These are phyloP conservation scores for Dendrolimus punctatus DNA, from an alignment of 1,140 invertebrate species.

Conservation along the genomic window DNA sequence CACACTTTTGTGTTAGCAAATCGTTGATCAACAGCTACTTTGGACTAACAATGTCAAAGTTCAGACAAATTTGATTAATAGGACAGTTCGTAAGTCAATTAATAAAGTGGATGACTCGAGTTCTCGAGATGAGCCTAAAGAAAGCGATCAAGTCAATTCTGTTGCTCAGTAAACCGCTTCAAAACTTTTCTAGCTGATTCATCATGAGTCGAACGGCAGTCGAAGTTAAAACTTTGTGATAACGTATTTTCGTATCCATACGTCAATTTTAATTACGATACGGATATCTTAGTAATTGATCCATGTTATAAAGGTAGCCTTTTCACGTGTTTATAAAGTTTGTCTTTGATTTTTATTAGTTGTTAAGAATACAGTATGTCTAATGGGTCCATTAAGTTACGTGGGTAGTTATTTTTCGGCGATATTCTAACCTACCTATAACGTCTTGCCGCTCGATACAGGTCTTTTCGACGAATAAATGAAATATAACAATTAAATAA, in stretches of 20 bases:
- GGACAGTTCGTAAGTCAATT: conserved; percentile 25
- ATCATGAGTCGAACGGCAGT: conserved; percentile 25
- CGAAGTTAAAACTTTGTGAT: conserved; percentile 9
- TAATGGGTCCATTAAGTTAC: no score
- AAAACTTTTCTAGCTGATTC: conserved; percentile 28
- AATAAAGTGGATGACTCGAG: conserved; percentile 26
- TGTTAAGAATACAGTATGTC: background rate
- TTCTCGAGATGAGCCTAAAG: conserved; percentile 22
- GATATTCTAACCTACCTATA: no score
- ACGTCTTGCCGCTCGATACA: no score
- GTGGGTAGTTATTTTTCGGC: no score
- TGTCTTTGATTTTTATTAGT: background rate
- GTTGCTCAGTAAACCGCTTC: conserved; percentile 24
- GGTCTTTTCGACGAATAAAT: no score
- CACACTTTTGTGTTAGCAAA: background rate
- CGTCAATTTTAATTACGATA: conserved; percentile 26
- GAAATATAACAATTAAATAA: no score
- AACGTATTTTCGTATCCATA: conserved; percentile 29
- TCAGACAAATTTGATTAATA: conserved; percentile 27
- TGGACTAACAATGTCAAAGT: conserved; percentile 7
- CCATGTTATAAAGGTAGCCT: conserved; percentile 2
- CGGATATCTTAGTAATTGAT: conserved; percentile 14
- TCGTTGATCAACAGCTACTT: background rate
- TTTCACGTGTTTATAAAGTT: conserved; percentile 1
- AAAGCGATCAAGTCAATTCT: conserved; percentile 32